Conservation (phyloP, 92 coral and sea anemone genomes). For the Zoanthus gigantus region DNA sequence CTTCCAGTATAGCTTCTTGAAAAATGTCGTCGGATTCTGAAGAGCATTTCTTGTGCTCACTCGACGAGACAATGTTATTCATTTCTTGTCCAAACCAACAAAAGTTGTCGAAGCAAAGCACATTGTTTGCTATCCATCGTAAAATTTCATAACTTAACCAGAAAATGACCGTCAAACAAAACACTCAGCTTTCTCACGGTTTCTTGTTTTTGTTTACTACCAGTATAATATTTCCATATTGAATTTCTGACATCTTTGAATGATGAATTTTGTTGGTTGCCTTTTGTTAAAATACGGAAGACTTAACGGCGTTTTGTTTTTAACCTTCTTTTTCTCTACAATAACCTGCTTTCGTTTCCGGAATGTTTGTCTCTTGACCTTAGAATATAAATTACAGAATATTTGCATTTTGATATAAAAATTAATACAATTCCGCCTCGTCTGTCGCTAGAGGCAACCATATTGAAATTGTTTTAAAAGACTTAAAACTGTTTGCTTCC, state of each 20-base stretch:
- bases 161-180: not conserved
- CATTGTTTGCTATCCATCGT: constrained; percentile 14
- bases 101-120: not conserved
- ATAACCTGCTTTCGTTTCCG: not conserved
- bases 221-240: constrained; percentile 3
- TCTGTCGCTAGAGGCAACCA: constrained; percentile 18
- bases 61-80: constrained; percentile 1
- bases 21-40: constrained; percentile 72
- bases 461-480: not conserved
- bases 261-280: not conserved
- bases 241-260: not conserved
- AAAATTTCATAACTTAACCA: not conserved
- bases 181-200: not conserved
- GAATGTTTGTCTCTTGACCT: not conserved
- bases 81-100: constrained; percentile 9
- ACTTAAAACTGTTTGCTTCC: not conserved
- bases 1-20: constrained; percentile 81
- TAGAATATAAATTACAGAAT: not conserved
- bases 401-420: constrained; percentile 1
- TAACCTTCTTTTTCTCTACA: not conserved
- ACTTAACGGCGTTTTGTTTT: not conserved
- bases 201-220: not conserved
- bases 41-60: constrained; percentile 26
- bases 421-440: not conserved
- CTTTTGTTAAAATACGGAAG: not conserved